These are phyloP conservation scores for Platycercus adscitus DNA, from an alignment of 2,113 vertebrate genomes.

Conservation along the genomic window DNA sequence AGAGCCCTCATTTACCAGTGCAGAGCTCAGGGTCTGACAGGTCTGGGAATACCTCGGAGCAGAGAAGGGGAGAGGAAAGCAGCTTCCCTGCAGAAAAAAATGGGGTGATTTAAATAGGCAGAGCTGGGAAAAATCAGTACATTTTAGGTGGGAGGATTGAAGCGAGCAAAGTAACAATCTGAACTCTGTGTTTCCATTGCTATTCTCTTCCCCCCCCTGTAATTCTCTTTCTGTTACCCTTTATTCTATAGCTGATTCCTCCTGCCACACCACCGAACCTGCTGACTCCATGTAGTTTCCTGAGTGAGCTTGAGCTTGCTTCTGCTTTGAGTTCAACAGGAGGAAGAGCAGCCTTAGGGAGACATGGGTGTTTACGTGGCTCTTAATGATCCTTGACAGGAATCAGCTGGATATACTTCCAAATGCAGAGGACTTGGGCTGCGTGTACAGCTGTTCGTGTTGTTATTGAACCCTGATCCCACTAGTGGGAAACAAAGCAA, in stretches of 20 bases:
- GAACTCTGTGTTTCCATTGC: too few species aligned
- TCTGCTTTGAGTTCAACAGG: neutral
- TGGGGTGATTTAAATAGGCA: neutral
- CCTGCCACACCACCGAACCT: neutral
- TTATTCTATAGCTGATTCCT: neutral
- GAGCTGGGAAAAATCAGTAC: neutral
- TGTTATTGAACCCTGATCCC: neutral
- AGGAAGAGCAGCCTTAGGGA: too few species aligned
- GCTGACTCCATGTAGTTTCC: rapidly evolving
- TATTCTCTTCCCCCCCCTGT: too few species aligned
- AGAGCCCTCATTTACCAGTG: neutral
- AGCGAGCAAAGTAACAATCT: rapidly evolving
- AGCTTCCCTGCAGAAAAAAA: neutral
- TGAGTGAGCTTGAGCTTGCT: neutral
- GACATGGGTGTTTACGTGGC: rapidly evolving
- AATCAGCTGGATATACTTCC: neutral
- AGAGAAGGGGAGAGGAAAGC: neutral
- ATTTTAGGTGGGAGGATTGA: neutral
- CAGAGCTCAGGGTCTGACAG: too few species aligned
- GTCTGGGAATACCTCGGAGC: too few species aligned
- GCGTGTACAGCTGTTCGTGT: neutral
- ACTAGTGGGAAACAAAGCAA: neutral
- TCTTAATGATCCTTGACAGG: neutral
- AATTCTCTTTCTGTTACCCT: too few species aligned
- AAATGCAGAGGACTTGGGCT: neutral